Evolutionary conservation across 2,113 vertebrate genomes (phyloP).

Genomic region (Trematocara variabile): DNA sequence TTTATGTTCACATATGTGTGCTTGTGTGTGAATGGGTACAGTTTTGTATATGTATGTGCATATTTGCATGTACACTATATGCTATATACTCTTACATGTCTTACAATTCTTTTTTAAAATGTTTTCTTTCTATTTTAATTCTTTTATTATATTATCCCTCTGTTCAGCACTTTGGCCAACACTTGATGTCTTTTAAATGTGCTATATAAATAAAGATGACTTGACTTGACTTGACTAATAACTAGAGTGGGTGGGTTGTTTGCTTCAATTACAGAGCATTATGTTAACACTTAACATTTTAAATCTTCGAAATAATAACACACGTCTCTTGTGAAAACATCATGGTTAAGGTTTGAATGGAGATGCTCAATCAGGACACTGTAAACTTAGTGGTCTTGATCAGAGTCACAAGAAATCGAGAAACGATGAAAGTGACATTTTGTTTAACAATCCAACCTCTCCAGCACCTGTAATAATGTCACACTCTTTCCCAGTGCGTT

Average conservation of each 20-base stretch:
- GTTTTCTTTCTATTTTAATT: too few relatives aligned
- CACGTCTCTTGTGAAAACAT: not conserved
- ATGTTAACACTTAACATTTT: not conserved
- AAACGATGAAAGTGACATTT: not conserved
- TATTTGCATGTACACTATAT: too few relatives aligned
- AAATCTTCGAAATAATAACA: not conserved
- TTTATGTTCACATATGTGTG: too few relatives aligned
- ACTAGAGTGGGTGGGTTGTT: not conserved
- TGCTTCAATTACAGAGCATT: not conserved
- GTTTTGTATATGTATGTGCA: too few relatives aligned
- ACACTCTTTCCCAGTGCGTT: not conserved
- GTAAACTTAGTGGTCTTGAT: not conserved
- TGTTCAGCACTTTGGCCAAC: too few relatives aligned
- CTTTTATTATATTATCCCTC: too few relatives aligned
- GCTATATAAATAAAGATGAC: too few relatives aligned
- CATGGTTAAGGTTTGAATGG: not conserved
- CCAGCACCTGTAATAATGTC: not conserved
- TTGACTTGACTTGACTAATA: not conserved
- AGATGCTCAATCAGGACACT: not conserved
- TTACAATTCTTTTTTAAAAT: too few relatives aligned
- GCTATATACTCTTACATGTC: too few relatives aligned
- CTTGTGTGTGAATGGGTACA: too few relatives aligned
- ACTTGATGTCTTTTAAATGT: too few relatives aligned
- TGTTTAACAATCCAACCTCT: not conserved
- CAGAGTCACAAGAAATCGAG: not conserved